Base-by-base conservation (phyloP, 2,888 invertebrate species). In the Gnatocerus cornutus region DNA sequence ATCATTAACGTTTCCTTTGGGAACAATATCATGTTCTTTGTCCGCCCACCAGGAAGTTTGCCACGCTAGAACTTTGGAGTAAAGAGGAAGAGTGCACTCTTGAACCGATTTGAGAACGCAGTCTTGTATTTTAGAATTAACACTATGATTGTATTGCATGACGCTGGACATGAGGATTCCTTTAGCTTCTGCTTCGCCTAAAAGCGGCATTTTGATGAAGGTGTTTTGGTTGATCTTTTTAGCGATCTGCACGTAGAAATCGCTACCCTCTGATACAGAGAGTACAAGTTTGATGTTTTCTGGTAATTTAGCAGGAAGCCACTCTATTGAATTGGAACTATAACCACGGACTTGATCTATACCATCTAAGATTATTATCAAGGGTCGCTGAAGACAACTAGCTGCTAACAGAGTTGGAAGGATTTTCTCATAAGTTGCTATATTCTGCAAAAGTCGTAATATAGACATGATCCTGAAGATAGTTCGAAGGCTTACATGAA, bases 291-390 rank as follows among this genome's bases (percentile, higher is more conserved):
- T 93, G 56, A 93, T 91, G 80, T 92, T 90, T 62, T 89, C 88
- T 3, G 94, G 93, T 73, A 95, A 85, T 53, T 89, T 88, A 59
- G 87, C 86, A 4, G 95, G 94, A 74, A 96, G 86, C 96, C 96
- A 96, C 71, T 90, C 87, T 37, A 93, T 87, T 70, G 89, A 89
- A 12, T 88, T 86, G 69, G 90, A 86, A 59, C 90, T 90, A 79
- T 89, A 84, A 48, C 78, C 73, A 73, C 82, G 83, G 65, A 90
- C 87, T 81, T 90, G 89, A 80, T 93, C 92, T 45, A 95, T 86
- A 0, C 93, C 94, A 80, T 95, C 95, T 74, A 96, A 88, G 55
- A 93, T 87, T 72, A 96, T 87, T 58, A 94, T 87, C 68, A 93
- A 85, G 50, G 90, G 88, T 73, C 90, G 87, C 79, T 88, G 83